phyloP scores from a whole-genome alignment of 1,140 invertebrate species.

The Heliothis subflexa region DNA sequence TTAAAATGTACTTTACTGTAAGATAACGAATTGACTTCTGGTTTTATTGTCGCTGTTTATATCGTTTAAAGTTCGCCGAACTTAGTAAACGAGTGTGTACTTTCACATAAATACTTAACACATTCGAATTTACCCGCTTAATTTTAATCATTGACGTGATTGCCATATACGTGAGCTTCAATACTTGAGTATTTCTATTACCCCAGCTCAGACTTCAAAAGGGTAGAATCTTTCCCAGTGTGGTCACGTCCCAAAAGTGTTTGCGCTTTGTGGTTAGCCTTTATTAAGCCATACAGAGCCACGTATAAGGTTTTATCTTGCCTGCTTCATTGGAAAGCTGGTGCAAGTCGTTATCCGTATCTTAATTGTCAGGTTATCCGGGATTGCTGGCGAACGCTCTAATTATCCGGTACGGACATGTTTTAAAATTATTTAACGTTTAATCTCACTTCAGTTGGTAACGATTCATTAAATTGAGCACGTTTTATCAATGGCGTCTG shows the following conservation, averaged over 20 bases:
- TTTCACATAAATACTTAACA: background rate
- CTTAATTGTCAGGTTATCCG: constrained; percentile 50
- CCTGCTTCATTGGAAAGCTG: constrained; percentile 36
- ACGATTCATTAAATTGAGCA: constrained; percentile 49
- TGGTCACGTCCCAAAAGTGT: background rate
- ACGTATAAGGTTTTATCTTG: constrained; percentile 44
- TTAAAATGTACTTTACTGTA: constrained; percentile 9
- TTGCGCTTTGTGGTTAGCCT: constrained; percentile 5
- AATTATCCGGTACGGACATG: constrained; percentile 53
- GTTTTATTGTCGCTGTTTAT: constrained; percentile 8
- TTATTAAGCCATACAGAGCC: constrained; percentile 33
- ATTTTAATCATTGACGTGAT: background rate
- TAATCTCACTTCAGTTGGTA: constrained; percentile 37
- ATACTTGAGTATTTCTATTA: background rate
- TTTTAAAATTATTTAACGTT: constrained; percentile 51
- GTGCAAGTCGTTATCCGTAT: constrained; percentile 42
- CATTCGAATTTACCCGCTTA: background rate
- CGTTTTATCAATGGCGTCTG: constrained; percentile 20
- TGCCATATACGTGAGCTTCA: background rate
- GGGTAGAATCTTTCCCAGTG: constrained; percentile 9
- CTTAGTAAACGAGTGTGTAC: constrained; percentile 1
- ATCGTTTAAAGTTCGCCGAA: constrained; percentile 10
- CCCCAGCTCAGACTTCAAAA: background rate
- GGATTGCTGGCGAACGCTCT: constrained; percentile 39
- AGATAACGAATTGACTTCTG: constrained; percentile 25